Conservation (phyloP, 2,888 invertebrate genomes). For the Cylindroiulus punctatus region DNA sequence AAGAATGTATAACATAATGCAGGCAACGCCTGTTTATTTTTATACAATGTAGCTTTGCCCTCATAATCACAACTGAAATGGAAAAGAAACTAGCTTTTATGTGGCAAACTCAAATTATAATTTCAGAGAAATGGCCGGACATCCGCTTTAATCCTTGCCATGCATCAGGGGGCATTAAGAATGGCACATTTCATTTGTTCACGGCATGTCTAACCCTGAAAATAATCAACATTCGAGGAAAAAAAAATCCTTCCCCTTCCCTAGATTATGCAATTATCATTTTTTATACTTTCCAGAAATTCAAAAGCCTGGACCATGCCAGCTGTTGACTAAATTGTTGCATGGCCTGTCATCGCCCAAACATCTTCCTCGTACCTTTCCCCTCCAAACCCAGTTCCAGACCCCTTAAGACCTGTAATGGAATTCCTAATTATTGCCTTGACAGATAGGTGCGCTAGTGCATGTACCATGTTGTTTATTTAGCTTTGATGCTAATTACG, state of each 20-base stretch:
- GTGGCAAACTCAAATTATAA: background rate
- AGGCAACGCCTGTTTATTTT: too few species aligned
- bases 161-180: background rate
- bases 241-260: slow-evolving; percentile 15
- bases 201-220: background rate
- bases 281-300: background rate
- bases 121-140: background rate
- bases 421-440: slow-evolving; percentile 18
- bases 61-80: background rate
- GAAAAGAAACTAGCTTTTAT: background rate
- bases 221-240: slow-evolving; percentile 18
- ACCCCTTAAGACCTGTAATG: background rate
- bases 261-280: background rate
- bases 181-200: slow-evolving; percentile 1
- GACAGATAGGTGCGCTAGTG: background rate
- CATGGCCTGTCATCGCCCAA: background rate
- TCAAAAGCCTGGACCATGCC: background rate
- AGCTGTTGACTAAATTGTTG: background rate
- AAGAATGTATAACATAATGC: too few species aligned
- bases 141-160: slow-evolving; percentile 18
- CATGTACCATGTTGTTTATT: slow-evolving; percentile 18
- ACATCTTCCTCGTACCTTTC: background rate
- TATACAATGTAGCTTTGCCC: background rate
- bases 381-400: background rate
- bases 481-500: slow-evolving; percentile 5